Evolutionary conservation across 2,888 invertebrate species (phyloP).

Genomic region (Phymatocera aterrima): DNA sequence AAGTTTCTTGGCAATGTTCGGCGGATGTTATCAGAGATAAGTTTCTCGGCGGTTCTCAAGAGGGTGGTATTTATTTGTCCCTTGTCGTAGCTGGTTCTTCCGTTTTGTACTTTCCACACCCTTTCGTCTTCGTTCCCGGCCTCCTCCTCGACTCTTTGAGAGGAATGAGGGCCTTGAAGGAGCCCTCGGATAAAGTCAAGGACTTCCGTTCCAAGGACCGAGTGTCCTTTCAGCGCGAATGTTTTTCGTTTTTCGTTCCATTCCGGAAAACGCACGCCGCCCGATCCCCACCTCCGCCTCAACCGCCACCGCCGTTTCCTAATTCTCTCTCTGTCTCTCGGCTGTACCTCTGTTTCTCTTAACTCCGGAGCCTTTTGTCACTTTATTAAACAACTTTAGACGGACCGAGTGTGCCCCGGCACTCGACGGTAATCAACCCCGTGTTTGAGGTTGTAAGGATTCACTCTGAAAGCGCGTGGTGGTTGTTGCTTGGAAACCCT

Average conservation of each 20-base stretch:
- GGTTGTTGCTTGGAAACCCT: constrained; percentile 45
- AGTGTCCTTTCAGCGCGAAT: constrained; percentile 1
- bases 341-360: constrained; percentile 32
- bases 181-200: constrained; percentile 1
- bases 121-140: not conserved
- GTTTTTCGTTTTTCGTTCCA: constrained; percentile 53
- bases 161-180: not conserved
- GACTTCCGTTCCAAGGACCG: constrained; percentile 13
- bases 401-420: constrained; percentile 46
- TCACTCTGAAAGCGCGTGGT: constrained; percentile 42
- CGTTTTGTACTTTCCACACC: too few species aligned
- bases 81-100: not conserved
- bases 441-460: constrained; percentile 47
- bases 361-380: constrained; percentile 34
- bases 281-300: too few species aligned
- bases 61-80: constrained; percentile 8
- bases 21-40: constrained; percentile 7
- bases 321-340: constrained; percentile 3
- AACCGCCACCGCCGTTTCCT: too few species aligned
- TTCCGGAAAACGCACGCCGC: constrained; percentile 12
- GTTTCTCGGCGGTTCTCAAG: not conserved
- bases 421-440: constrained; percentile 52
- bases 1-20: not conserved
- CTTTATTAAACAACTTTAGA: constrained; percentile 45
- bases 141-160: not conserved